Base-by-base conservation (phyloP, 2,797 vertebrate species). In the Diceros bicornis region DNA sequence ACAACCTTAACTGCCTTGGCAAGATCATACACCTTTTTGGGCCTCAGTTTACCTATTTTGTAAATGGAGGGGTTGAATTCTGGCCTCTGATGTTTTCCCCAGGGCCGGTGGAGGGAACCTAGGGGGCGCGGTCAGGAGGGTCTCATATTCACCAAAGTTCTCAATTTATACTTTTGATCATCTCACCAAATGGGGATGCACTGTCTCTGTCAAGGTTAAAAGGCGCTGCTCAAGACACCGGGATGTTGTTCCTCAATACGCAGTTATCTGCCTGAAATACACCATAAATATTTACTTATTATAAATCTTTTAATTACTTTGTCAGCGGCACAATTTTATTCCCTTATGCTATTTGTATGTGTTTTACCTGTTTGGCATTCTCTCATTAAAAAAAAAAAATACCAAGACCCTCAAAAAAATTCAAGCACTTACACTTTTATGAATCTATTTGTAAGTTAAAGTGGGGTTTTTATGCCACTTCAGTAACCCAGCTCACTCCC, bases 221-320 rank as follows among this genome's bases (percentile, higher is more conserved):
- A 34, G 37, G 27, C 4, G 1, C 14, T 10, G 59, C 10, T 23
- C 1, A 0, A 0, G 32, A 1, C 8, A 0, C 0, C 0, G 3
- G 57, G 0, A 4, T 3, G 1, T 0, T 6, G 23, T 2, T 8
- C 3, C 9, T 7, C 44, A 3, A 3, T 0, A 2, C 0, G 20
- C 18, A 2, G 29, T 25, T 12, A 2, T 17, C 14, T 1, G 18
- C 44, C 59, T 32, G 69, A 89, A 55, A 47, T 0, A 12, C 37
- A 16, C 55, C 20, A 2, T 0, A 2, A 4, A 2, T 23, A 18
- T 8, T 59, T 16, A 29, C n/a, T 64, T 29, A 0, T 32, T 61
- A 32, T 34, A 29, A n/a, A 41, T 8, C 61, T 72, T 78, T 88
- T 29, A 4, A 20, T 88, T 55, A 17, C 17, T 18, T 29, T 6